A percentile compares a stretch with the other conserved stretches of the same genome.
These are phyloP conservation scores for Propithecus deckenii DNA, from an alignment of 2,797 vertebrate genomes.

Conservation along the genomic window DNA sequence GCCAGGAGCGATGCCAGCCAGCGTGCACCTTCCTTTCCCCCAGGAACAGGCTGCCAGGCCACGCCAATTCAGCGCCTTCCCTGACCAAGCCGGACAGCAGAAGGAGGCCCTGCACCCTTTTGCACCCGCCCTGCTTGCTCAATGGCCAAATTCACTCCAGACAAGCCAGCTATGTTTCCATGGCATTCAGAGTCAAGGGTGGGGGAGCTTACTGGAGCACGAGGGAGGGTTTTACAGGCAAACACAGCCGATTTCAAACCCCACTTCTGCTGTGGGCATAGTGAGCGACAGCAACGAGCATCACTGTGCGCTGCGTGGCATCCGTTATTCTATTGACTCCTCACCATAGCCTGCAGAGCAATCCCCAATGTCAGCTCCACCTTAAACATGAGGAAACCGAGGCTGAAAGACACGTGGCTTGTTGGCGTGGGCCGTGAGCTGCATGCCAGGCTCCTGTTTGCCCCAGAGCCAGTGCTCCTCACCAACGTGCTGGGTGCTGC, in stretches of 20 bases:
- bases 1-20: background rate
- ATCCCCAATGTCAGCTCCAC: background rate
- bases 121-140: background rate
- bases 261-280: background rate
- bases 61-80: background rate
- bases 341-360: background rate
- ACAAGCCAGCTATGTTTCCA: background rate
- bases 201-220: background rate
- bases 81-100: background rate
- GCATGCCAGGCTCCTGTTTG: background rate
- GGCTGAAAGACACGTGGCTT: background rate
- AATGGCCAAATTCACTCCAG: background rate
- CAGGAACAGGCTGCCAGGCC: background rate
- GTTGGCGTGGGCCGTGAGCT: background rate
- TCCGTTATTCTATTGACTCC: background rate
- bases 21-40: background rate
- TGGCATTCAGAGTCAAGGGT: background rate
- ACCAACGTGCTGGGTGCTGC: background rate
- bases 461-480: too few species aligned
- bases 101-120: background rate
- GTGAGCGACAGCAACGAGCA: background rate
- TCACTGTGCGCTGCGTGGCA: accelerated
- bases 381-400: background rate
- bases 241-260: background rate
- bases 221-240: background rate